These are phyloP conservation scores for Sogatella furcifera DNA, from an alignment of 1,140 invertebrate genomes.

Conservation along the genomic window DNA sequence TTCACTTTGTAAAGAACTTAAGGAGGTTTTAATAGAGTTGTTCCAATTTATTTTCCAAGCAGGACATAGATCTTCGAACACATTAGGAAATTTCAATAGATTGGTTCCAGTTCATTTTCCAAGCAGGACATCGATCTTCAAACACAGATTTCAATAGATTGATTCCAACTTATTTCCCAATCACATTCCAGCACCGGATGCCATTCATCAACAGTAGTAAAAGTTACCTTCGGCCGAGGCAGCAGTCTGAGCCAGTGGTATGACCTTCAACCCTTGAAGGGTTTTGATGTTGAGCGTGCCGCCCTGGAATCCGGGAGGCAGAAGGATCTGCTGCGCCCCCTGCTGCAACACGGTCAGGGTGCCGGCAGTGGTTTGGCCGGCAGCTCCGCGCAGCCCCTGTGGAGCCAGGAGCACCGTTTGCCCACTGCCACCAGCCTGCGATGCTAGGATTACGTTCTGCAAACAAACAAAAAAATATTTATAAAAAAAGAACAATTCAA, in stretches of 20 bases:
- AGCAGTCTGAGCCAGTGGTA: conserved; percentile 36
- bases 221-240: neutral
- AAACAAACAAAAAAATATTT: conserved; percentile 16
- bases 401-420: conserved; percentile 27
- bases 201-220: no score
- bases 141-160: no score
- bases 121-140: no score
- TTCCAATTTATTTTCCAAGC: no score
- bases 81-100: no score
- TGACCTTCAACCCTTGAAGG: conserved; percentile 55
- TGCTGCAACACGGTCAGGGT: conserved; percentile 25
- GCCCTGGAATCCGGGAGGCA: conserved; percentile 42
- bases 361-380: neutral
- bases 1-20: no score
- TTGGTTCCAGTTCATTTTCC: no score
- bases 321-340: conserved; percentile 40
- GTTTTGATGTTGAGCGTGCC: conserved; percentile 51
- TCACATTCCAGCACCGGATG: no score
- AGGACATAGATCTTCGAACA: no score
- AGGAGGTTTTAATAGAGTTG: no score
- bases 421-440: conserved; percentile 39
- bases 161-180: no score
- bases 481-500: no score
- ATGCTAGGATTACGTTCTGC: conserved; percentile 49
- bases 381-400: conserved; percentile 4